Evolutionary conservation across 2,797 vertebrate species (phyloP).

Genomic region (Selene dorsalis): DNA sequence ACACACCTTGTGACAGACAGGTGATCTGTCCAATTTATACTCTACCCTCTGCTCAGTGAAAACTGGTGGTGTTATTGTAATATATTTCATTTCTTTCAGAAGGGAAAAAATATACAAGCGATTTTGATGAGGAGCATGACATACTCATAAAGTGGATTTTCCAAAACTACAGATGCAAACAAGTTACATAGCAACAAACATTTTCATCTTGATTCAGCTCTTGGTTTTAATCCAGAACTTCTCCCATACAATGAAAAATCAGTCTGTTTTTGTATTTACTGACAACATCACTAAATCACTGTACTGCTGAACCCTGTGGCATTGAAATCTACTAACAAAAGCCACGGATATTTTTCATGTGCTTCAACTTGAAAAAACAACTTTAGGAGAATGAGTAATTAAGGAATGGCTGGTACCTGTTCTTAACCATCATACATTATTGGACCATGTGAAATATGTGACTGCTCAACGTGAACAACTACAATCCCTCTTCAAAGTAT

Average conservation of each 20-base stretch:
- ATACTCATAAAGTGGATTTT: neutral
- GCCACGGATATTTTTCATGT: neutral
- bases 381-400: neutral
- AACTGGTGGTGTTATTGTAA: neutral
- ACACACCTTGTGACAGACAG: neutral
- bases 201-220: neutral
- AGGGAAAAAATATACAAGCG: neutral
- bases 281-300: neutral
- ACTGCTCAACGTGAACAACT: neutral
- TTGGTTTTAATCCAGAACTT: neutral
- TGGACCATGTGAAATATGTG: neutral
- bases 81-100: neutral
- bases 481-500: neutral
- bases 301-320: neutral
- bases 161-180: neutral
- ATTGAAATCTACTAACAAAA: neutral
- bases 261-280: neutral
- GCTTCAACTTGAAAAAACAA: neutral
- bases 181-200: neutral
- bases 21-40: neutral
- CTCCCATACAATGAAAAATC: neutral
- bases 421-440: slow-evolving; percentile 2
- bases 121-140: neutral
- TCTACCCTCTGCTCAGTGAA: neutral
- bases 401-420: neutral